Evolutionary conservation across 1,140 invertebrate species (phyloP), one percentile per base, ranked within the genome.

Genomic region (Zelostemma sp.): DNA sequence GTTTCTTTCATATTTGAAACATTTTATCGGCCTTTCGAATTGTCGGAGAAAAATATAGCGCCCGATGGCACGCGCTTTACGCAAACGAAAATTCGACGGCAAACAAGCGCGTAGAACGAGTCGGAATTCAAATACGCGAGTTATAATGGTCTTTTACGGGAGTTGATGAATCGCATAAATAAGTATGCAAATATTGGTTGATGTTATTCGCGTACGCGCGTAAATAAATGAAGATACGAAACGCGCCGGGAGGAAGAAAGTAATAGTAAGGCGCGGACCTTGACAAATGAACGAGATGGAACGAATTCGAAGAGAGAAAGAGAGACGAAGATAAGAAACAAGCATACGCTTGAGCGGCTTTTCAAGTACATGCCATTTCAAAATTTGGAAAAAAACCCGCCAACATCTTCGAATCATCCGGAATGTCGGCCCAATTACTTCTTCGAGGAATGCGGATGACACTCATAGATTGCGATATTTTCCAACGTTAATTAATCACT

Each of bases 171-270:
- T 54, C 54, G 54, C 59, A 54, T 48, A 54, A 62, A 54, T 55
- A 48, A 46, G 50, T 47, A 62, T 62, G 41, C 47, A 54, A 62
- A 62, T 62, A 54, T 55, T 51, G 43, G 48, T 54, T 31, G 38
- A 19, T 14, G 50, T 43, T 16, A 21, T 16, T 19, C 40, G 33
- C 14, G 41, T 14, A 12, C 40, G 38, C 2, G 35, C n/a, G 33
- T 48, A 49, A 40, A 62, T 38, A 54, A n/a, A n/a, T 21, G 14
- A 45, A 38, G 59, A 38, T 54, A 54, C 25, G 50, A 48, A 45
- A 12, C 40, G 17, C 12, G 46, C 12, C 31, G 41, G 16, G 40
- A 25, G 59, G 54, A 62, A 62, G 45, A 46, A 28, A 46, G 59
- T 62, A 45, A 35, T 48, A 40, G 12, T 40, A 28, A 3, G 25